Percentiles rank a stretch among this genome's conserved stretches.
phyloP scores from a whole-genome alignment of 2,113 vertebrate genomes.

The Oreochromis spilurus region DNA sequence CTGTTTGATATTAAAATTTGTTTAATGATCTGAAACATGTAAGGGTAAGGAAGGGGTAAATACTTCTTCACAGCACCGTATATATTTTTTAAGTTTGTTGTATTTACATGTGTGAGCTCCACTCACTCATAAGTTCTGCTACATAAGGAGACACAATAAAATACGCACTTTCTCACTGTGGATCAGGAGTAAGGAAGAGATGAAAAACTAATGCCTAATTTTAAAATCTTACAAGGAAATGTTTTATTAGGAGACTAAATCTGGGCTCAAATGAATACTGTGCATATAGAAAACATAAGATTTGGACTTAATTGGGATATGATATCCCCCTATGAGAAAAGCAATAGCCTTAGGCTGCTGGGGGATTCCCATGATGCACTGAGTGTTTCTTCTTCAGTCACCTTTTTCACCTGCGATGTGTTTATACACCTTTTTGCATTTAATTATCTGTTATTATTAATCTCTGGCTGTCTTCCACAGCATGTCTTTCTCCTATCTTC shows the following conservation, averaged over 20 bases:
- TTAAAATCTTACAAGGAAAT: not conserved
- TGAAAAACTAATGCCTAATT: not conserved
- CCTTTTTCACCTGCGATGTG: not conserved
- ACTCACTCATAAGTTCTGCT: not conserved
- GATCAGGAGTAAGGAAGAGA: not conserved
- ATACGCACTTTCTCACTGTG: not conserved
- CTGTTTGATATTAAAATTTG: fast-evolving
- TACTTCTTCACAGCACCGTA: not conserved
- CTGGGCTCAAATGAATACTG: not conserved
- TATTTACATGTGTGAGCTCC: not conserved
- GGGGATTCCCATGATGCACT: not conserved
- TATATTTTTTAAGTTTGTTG: not conserved
- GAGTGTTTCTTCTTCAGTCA: not conserved
- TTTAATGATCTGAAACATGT: not conserved
- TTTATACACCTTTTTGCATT: not conserved
- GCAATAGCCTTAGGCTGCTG: fast-evolving
- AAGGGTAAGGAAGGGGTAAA: not conserved
- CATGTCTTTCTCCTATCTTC: not conserved
- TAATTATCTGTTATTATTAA: not conserved
- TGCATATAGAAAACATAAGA: not conserved
- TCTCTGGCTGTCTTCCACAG: not conserved
- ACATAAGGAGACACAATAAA: not conserved
- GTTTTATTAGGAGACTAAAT: not conserved
- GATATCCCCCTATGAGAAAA: fast-evolving
- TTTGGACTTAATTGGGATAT: not conserved